A percentile compares a stretch with the other conserved stretches of the same genome.
These are phyloP conservation scores for Strix uralensis DNA, from an alignment of 2,113 vertebrate species.

Conservation along the genomic window DNA sequence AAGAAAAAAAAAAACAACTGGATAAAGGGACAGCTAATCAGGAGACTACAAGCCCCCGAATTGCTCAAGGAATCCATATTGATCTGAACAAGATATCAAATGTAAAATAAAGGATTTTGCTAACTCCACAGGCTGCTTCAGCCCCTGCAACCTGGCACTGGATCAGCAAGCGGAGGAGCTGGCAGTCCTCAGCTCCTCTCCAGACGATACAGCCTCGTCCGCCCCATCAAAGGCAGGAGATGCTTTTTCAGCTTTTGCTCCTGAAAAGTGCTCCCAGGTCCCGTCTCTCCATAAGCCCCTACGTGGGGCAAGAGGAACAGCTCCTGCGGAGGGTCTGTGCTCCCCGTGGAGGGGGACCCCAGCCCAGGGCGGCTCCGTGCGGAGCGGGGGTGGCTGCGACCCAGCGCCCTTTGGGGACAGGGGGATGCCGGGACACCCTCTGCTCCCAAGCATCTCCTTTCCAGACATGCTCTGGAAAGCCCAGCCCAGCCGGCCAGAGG, in stretches of 20 bases:
- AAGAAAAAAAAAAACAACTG: conserved; percentile 15
- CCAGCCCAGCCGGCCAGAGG: not conserved
- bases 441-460: fast-evolving
- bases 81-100: conserved; percentile 37
- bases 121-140: conserved; percentile 2
- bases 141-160: conserved; percentile 21
- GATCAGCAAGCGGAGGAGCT: not conserved
- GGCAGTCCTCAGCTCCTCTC: not conserved
- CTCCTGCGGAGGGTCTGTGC: not conserved
- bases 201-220: not conserved
- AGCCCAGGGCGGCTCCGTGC: not conserved
- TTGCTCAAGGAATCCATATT: conserved; percentile 26
- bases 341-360: fast-evolving
- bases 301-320: not conserved
- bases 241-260: not conserved
- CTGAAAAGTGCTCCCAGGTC: not conserved
- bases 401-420: not conserved
- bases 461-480: fast-evolving
- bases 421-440: not conserved
- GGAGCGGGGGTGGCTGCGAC: not conserved
- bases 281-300: not conserved
- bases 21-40: conserved; percentile 54
- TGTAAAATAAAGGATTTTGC: conserved; percentile 42
- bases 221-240: not conserved
- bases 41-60: conserved; percentile 1